Conservation (phyloP, 2,797 vertebrate species). For the Caiman crocodilus region DNA sequence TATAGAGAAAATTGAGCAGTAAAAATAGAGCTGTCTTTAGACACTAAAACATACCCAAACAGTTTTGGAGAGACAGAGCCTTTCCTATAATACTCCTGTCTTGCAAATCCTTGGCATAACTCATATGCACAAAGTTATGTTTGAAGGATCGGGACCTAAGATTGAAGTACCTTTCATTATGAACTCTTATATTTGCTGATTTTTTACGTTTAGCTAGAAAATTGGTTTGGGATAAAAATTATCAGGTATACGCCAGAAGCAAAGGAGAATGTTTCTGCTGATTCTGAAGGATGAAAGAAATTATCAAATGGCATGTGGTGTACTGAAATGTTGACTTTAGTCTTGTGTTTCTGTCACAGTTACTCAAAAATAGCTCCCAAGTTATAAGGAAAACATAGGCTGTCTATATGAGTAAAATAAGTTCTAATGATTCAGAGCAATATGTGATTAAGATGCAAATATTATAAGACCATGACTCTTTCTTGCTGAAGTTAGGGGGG, state of each 20-base stretch:
- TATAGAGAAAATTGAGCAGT: too few relatives aligned
- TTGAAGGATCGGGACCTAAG: constrained; percentile 18
- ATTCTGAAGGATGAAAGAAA: background rate
- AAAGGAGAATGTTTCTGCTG: background rate
- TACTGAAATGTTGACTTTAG: background rate
- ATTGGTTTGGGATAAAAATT: background rate
- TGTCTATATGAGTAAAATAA: background rate
- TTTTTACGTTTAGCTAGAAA: background rate
- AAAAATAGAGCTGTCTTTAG: too few relatives aligned
- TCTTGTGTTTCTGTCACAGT: background rate
- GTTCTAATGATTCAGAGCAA: background rate
- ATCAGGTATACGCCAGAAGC: background rate
- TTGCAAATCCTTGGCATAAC: background rate
- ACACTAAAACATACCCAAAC: too few relatives aligned
- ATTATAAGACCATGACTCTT: background rate
- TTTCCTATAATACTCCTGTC: too few relatives aligned
- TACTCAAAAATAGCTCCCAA: background rate
- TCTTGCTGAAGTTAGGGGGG: background rate
- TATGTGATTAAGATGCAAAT: background rate
- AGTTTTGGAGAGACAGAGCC: too few relatives aligned
- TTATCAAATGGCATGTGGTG: fast-evolving
- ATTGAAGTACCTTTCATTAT: constrained; percentile 35
- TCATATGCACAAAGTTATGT: background rate
- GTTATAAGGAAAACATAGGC: background rate
- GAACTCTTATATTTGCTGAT: background rate